Evolutionary conservation across 1,140 invertebrate genomes (phyloP), one percentile per base, ranked within the genome.

Genomic region (Heliconius hermathena): DNA sequence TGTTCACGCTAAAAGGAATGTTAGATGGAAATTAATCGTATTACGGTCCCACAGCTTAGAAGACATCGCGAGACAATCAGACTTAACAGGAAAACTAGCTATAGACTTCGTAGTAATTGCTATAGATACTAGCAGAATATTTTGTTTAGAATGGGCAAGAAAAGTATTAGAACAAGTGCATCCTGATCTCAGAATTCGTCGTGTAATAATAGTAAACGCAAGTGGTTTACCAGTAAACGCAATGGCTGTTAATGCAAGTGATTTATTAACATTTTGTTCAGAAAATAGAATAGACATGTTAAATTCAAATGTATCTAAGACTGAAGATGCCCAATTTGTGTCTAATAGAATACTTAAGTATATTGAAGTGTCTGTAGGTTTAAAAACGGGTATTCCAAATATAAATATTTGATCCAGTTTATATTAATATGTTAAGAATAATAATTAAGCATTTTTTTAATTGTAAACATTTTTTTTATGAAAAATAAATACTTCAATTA

Each of bases 361-460:
- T 81, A 85, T 94, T 57, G 91, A 92, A 90, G 89, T 92, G 3
- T 89, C 91, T 66, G 18, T 93, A 73, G 93, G 92, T 83, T 77
- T 88, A n/a, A 87, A 87, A 46, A 94, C 92, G 82, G 92, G 93
- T 76, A 87, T 93, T 74, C 92, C 93, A 16, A 93, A 93, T 84
- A 72, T 94, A 82, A 92, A 93, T 87, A 81, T 93, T 49, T 92
- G 74, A 90, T 66, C 16, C 22, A 71, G 41, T 77, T 76, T 76
- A 26, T 46, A 22, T 36, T 71, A 29, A n/a, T 73, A 74, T 72
- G 33, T 75, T 73, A 71, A 33, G 60, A 66, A 22, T 46, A 46
- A 66, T 72, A 73, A 73, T 66, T 29, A 66, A 18, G 60, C 11
- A 4, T 26, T 13, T 66, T 66, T 29, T 66, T 5, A 29, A 9